phyloP scores from a whole-genome alignment of 1,140 invertebrate species.

The Aphaenogaster floridana region DNA sequence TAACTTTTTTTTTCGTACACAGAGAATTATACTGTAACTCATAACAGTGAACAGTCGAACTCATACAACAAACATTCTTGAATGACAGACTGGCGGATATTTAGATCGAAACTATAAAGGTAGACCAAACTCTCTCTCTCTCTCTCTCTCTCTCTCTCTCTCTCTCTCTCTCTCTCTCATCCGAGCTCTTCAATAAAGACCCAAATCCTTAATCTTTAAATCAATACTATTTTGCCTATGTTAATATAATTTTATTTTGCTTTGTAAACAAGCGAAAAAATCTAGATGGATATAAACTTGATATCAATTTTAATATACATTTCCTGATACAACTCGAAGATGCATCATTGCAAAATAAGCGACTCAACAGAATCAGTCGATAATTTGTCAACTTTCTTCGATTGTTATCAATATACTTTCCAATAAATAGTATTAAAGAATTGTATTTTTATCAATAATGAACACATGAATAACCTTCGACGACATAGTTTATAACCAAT shows the following conservation, averaged over 20 bases:
- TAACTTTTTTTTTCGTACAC: not conserved
- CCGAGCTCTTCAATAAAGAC: not conserved
- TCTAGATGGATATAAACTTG: not conserved
- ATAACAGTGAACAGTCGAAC: not conserved
- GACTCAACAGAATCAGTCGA: no score
- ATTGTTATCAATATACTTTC: no score
- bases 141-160: no score
- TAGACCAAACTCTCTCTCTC: not conserved
- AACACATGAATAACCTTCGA: no score
- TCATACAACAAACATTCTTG: not conserved
- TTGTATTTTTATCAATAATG: no score
- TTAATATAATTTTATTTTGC: not conserved
- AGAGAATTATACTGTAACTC: not conserved
- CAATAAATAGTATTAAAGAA: no score
- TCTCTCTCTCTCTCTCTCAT: not conserved
- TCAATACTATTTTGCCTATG: not conserved
- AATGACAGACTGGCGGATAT: not conserved
- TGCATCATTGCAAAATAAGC: no score
- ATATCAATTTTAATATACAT: not conserved
- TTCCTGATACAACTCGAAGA: no score
- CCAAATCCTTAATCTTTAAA: not conserved
- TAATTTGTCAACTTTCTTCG: no score
- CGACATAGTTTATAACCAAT: no score
- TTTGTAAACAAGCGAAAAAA: not conserved
- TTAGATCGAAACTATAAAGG: conserved; percentile 6